A percentile compares a stretch with the other conserved stretches of the same genome.
These are phyloP conservation scores for Chironomus riparius DNA, from an alignment of 2,888 invertebrate genomes.

Conservation along the genomic window DNA sequence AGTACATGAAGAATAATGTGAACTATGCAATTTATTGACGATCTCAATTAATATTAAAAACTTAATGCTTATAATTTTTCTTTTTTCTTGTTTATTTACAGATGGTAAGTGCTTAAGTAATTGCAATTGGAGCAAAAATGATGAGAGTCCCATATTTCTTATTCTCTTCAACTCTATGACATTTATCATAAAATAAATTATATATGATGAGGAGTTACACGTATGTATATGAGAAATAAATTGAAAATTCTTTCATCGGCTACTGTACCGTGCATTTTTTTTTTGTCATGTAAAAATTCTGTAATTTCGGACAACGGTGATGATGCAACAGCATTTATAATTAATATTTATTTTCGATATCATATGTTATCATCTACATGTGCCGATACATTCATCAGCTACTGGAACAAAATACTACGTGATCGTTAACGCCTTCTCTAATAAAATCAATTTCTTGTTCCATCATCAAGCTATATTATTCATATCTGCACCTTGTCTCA, in stretches of 20 bases:
- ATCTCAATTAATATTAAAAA: background rate
- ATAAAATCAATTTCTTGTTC: conserved; percentile 15
- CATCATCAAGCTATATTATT: background rate
- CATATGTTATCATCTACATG: background rate
- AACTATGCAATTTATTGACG: background rate
- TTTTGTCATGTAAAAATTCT: background rate
- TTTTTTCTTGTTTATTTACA: background rate
- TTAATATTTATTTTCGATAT: background rate
- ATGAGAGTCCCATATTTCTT: background rate
- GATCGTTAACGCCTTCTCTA: conserved; percentile 27
- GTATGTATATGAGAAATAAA: background rate
- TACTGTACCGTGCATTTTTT: background rate
- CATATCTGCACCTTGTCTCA: background rate
- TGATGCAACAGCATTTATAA: background rate
- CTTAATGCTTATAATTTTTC: background rate
- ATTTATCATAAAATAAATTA: background rate
- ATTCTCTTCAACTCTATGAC: too few species aligned
- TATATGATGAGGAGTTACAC: background rate
- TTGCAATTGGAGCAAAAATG: background rate
- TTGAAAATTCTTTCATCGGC: background rate
- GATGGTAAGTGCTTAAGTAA: background rate
- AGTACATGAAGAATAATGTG: background rate
- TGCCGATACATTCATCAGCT: conserved; percentile 12
- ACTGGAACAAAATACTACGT: conserved; percentile 27
- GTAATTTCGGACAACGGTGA: background rate